Evolutionary conservation across 2,113 vertebrate species (phyloP).

Genomic region (Dipodomys merriami): DNA sequence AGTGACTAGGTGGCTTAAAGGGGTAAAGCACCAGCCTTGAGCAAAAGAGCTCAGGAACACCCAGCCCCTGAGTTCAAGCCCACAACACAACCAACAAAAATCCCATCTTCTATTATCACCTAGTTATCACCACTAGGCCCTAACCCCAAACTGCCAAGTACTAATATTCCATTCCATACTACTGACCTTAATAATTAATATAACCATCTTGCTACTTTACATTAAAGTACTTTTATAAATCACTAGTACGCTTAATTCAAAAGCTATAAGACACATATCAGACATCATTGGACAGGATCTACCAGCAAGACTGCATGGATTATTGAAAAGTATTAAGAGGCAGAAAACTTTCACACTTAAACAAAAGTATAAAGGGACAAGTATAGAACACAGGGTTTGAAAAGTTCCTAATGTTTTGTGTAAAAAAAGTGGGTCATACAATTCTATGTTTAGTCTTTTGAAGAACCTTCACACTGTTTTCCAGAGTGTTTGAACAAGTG

Average conservation of each 20-base stretch:
- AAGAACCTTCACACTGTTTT: too few relatives aligned
- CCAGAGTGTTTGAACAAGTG: too few relatives aligned
- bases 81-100: too few relatives aligned
- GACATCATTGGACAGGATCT: background rate
- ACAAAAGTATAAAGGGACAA: background rate
- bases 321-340: background rate
- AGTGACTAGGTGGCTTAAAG: too few relatives aligned
- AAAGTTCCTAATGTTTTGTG: background rate
- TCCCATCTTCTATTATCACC: too few relatives aligned
- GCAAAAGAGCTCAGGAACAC: too few relatives aligned
- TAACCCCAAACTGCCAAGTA: background rate
- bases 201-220: background rate
- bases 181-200: background rate
- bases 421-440: background rate
- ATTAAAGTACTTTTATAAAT: conserved; percentile 4
- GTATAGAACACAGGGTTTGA: background rate
- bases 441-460: too few relatives aligned
- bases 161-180: background rate
- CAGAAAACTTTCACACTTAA: background rate
- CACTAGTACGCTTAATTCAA: background rate
- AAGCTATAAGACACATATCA: background rate
- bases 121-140: too few relatives aligned
- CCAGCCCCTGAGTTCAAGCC: too few relatives aligned
- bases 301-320: background rate
- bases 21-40: too few relatives aligned